These are phyloP conservation scores for Apoda limacodes DNA, from an alignment of 2,888 invertebrate genomes.

Conservation along the genomic window DNA sequence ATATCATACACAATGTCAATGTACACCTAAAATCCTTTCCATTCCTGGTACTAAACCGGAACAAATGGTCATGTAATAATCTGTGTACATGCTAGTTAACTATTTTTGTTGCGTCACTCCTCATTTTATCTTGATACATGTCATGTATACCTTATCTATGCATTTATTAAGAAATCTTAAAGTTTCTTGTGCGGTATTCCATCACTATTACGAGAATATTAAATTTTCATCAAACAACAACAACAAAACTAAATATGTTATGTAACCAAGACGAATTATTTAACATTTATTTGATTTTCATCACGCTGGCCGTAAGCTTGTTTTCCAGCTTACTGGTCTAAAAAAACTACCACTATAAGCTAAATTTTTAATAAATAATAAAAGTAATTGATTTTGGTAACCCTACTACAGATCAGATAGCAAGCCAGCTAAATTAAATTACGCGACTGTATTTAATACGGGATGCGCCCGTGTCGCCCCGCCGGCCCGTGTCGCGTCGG, in stretches of 20 bases:
- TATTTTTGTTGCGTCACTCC: too few species aligned
- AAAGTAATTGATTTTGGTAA: conserved; percentile 19
- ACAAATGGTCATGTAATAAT: too few species aligned
- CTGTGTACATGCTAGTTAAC: too few species aligned
- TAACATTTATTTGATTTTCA: neutral
- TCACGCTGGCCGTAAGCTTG: neutral
- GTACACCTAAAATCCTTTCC: too few species aligned
- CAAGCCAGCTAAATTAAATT: conserved; percentile 24
- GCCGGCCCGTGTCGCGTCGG: conserved; percentile 4
- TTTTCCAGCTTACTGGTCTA: neutral
- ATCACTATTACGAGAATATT: conserved; percentile 11
- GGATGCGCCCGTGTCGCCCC: conserved; percentile 7
- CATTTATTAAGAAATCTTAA: too few species aligned
- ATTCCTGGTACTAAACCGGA: too few species aligned
- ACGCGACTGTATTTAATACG: conserved; percentile 27
- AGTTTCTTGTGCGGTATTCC: too few species aligned
- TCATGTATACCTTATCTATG: too few species aligned
- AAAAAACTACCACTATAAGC: neutral
- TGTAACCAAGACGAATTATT: neutral
- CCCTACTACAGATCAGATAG: conserved; percentile 21
- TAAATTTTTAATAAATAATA: conserved; percentile 8
- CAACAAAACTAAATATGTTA: neutral
- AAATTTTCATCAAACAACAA: neutral
- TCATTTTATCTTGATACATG: too few species aligned
- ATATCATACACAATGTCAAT: too few species aligned